phyloP scores from a whole-genome alignment of 2,797 vertebrate genomes.

The Leptodactylus fallax region DNA sequence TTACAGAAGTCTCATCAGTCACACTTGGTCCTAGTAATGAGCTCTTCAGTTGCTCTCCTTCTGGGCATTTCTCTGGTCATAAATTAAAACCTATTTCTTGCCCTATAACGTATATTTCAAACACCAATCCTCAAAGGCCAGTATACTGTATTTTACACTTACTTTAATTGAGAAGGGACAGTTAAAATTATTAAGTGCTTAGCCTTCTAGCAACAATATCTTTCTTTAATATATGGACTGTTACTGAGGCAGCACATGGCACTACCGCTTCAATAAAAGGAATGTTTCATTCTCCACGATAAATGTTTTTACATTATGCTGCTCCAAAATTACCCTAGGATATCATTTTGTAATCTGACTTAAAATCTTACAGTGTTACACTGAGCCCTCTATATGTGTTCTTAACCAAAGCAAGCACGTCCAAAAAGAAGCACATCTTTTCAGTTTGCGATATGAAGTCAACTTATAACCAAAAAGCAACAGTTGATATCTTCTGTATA shows the following conservation, averaged over 20 bases:
- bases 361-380: background rate
- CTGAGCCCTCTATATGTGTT: no score
- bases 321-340: background rate
- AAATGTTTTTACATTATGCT: slow-evolving; percentile 10
- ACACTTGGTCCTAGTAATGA: slow-evolving; percentile 47
- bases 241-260: background rate
- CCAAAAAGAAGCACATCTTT: background rate
- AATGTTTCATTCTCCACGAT: background rate
- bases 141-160: slow-evolving; percentile 17
- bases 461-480: no score
- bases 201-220: slow-evolving; percentile 19
- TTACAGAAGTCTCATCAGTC: slow-evolving; percentile 44
- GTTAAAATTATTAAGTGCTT: slow-evolving; percentile 38
- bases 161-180: slow-evolving; percentile 34
- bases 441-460: no score
- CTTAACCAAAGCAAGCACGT: no score
- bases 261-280: background rate
- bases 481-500: no score
- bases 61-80: slow-evolving; percentile 23
- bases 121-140: slow-evolving; percentile 4
- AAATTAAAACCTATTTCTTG: slow-evolving; percentile 33
- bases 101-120: slow-evolving; percentile 4
- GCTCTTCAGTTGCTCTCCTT: slow-evolving; percentile 11
- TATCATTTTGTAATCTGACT: background rate
- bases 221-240: slow-evolving; percentile 6